Evolutionary conservation across 92 coral and sea anemone genomes (phyloP).

Genomic region (Umimayanthus chanpuru): DNA sequence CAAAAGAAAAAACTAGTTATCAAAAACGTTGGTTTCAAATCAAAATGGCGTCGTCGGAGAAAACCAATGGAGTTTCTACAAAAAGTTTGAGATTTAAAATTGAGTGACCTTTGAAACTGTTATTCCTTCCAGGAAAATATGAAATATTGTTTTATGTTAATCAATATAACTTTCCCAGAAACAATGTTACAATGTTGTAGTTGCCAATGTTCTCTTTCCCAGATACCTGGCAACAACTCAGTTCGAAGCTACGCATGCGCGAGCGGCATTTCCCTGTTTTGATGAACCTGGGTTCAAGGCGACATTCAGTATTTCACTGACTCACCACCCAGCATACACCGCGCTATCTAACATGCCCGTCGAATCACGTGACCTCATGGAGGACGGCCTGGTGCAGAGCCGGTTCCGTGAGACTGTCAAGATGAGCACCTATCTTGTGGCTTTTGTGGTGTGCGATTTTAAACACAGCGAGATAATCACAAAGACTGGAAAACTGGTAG

Average conservation of each 20-base stretch:
- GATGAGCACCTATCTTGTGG: constrained; percentile 94
- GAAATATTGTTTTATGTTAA: too few relatives aligned
- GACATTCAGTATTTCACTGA: constrained; percentile 66
- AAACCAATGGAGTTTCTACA: too few relatives aligned
- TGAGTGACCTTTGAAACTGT: too few relatives aligned
- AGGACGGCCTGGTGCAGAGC: constrained; percentile 59
- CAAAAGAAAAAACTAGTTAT: too few relatives aligned
- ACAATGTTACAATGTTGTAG: too few relatives aligned
- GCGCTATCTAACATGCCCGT: constrained; percentile 93
- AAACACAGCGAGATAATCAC: constrained; percentile 61
- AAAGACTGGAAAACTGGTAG: constrained; percentile 68
- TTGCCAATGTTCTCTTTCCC: background rate
- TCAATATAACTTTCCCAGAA: too few relatives aligned
- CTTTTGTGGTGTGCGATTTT: constrained; percentile 89
- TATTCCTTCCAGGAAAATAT: too few relatives aligned
- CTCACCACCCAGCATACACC: constrained; percentile 53
- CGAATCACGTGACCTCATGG: constrained; percentile 40
- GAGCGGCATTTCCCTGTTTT: constrained; percentile 91
- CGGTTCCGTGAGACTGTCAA: constrained; percentile 63
- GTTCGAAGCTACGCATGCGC: constrained; percentile 88
- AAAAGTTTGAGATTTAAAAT: too few relatives aligned
- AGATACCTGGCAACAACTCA: constrained; percentile 58
- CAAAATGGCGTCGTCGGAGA: too few relatives aligned
- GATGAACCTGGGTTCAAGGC: constrained; percentile 95
- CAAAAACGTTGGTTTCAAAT: too few relatives aligned